A percentile compares a stretch with the other conserved stretches of the same genome.
Conservation (phyloP, 2,797 vertebrate species). For the Sorex maritimensis region DNA sequence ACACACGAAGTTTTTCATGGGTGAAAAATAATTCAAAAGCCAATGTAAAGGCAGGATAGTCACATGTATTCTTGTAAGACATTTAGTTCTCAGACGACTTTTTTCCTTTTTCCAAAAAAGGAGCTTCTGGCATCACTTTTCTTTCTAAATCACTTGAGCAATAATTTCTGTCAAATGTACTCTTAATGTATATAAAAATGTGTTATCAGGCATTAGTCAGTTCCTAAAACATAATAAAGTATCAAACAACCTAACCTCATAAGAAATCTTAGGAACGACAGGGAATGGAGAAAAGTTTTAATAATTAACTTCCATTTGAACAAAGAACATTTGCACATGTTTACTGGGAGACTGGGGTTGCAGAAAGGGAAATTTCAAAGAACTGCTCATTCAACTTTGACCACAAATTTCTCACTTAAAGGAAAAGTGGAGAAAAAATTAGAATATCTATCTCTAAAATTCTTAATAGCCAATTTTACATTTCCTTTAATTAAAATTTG, state of each 20-base stretch:
- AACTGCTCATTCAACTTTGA: conserved; percentile 8
- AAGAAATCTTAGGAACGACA: neutral
- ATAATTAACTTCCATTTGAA: conserved; percentile 21
- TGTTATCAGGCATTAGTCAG: conserved; percentile 21
- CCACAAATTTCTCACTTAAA: conserved; percentile 46
- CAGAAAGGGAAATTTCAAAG: neutral
- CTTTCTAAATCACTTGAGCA: conserved; percentile 42
- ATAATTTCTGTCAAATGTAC: neutral
- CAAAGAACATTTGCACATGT: conserved; percentile 26
- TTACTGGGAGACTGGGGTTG: neutral
- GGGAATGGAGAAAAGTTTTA: neutral
- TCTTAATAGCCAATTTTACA: neutral
- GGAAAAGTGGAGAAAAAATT: neutral
- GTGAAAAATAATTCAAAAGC: too few species aligned
- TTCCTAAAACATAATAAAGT: neutral
- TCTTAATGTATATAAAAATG: neutral
- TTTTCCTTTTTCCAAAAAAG: neutral
- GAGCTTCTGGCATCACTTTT: neutral
- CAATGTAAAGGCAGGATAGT: too few species aligned
- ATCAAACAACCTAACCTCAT: neutral
- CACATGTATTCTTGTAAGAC: neutral
- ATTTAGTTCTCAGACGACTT: neutral
- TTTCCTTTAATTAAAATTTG: conserved; percentile 53
- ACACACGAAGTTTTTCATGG: too few species aligned
- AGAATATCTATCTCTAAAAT: conserved; percentile 53